Conservation (phyloP, 2,888 invertebrate genomes). For the Machimus atricapillus region DNA sequence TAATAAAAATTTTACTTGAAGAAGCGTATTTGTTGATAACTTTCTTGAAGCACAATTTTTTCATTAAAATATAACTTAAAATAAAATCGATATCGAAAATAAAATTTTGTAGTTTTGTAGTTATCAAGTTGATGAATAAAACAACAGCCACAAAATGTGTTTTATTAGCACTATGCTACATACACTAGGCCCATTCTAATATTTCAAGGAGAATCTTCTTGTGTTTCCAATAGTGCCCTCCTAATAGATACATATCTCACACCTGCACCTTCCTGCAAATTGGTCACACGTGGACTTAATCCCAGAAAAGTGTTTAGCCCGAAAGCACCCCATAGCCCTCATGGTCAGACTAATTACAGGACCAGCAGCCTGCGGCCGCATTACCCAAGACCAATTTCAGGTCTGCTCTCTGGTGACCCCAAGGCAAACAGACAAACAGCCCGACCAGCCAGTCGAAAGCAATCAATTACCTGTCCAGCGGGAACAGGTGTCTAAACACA, state of each 20-base stretch:
- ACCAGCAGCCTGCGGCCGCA: neutral
- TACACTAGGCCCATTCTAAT: too few species aligned
- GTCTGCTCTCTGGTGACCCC: neutral
- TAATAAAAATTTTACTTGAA: too few species aligned
- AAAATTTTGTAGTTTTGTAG: too few species aligned
- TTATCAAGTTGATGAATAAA: too few species aligned
- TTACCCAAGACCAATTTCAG: neutral
- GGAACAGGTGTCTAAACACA: neutral
- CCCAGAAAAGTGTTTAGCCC: neutral
- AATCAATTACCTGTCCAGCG: neutral
- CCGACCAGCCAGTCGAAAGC: neutral
- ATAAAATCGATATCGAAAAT: too few species aligned
- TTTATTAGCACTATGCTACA: too few species aligned
- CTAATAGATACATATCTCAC: neutral
- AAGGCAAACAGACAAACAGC: neutral
- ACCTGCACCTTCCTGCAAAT: neutral
- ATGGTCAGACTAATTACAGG: neutral
- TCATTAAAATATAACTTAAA: too few species aligned
- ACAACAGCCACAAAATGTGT: too few species aligned
- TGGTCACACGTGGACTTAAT: neutral
- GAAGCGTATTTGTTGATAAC: too few species aligned
- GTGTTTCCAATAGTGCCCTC: neutral
- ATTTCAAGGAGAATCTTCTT: neutral
- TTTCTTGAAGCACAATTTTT: too few species aligned
- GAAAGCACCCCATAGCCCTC: neutral